A percentile compares a stretch with the other conserved stretches of the same genome.
Conservation (phyloP, 30 jellyfish, hydroid and myxozoan species). For the Cassiopea xamachana region DNA sequence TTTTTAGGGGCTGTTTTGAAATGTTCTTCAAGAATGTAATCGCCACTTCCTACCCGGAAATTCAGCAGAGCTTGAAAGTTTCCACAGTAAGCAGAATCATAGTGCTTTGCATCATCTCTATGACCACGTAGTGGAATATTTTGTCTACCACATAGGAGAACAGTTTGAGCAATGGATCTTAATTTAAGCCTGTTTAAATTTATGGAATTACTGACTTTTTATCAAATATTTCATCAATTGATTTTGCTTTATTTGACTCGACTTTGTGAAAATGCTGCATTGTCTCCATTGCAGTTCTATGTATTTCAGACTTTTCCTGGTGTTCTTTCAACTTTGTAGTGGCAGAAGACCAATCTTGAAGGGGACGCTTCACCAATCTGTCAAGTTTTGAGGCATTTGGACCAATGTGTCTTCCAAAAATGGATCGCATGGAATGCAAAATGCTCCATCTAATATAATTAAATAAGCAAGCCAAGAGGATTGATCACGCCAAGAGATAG, state of each 20-base stretch:
- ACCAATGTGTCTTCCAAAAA: neutral
- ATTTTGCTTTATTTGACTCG: neutral
- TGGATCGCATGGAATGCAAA: neutral
- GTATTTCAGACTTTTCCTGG: constrained; percentile 1
- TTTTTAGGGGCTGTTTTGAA: constrained; percentile 47
- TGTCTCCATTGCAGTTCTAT: constrained; percentile 11
- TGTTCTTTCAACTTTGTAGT: neutral
- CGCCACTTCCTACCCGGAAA: constrained; percentile 27
- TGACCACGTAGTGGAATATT: constrained; percentile 18
- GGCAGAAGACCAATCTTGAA: constrained; percentile 36
- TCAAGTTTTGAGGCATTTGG: neutral
- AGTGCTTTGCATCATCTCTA: constrained; percentile 6
- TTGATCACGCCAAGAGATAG: neutral
- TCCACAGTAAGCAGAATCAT: constrained; percentile 15
- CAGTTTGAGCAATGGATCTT: neutral
- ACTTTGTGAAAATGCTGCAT: constrained; percentile 8
- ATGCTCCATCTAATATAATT: neutral
- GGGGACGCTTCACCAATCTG: neutral
- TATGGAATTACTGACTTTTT: neutral
- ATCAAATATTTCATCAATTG: neutral
- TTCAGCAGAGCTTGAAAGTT: constrained; percentile 18
- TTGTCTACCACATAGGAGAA: constrained; percentile 17
- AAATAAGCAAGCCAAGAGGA: neutral
- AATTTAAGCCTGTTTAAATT: neutral
- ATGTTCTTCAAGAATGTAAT: constrained; percentile 16